Percentiles rank a stretch among this genome's conserved stretches.
phyloP scores from a whole-genome alignment of 2,888 invertebrate species.

The Conchocele bisecta region DNA sequence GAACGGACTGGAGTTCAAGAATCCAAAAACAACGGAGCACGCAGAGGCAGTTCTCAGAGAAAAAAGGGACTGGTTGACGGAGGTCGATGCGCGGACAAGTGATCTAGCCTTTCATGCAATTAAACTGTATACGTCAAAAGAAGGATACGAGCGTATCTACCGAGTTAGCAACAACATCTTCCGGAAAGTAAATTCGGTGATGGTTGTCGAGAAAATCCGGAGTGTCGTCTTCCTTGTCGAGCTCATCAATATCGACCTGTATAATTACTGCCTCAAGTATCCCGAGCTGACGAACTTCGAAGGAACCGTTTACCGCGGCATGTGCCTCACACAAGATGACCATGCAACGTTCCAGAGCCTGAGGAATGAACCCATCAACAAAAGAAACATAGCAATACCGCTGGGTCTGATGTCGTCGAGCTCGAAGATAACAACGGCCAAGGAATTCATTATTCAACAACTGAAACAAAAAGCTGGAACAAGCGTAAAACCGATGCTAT shows the following conservation, averaged over 20 bases:
- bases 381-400: conserved; percentile 58
- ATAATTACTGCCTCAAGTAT: conserved; percentile 55
- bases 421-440: conserved; percentile 32
- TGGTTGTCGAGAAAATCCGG: conserved; percentile 44
- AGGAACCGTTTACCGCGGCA: conserved; percentile 58
- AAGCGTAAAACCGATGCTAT: conserved; percentile 35
- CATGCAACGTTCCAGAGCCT: conserved; percentile 42
- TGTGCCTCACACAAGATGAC: conserved; percentile 34
- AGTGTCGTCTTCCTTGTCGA: conserved; percentile 61
- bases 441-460: conserved; percentile 41
- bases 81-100: neutral
- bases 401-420: conserved; percentile 56
- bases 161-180: conserved; percentile 49
- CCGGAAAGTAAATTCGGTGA: conserved; percentile 46
- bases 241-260: conserved; percentile 64
- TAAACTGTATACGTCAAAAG: conserved; percentile 50
- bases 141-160: conserved; percentile 52
- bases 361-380: conserved; percentile 38
- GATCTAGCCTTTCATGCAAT: conserved; percentile 40
- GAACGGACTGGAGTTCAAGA: conserved; percentile 27
- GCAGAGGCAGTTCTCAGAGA: conserved; percentile 30
- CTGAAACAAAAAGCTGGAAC: conserved; percentile 19
- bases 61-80: conserved; percentile 38
- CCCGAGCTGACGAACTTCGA: conserved; percentile 47
- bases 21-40: conserved; percentile 12